Evolutionary conservation across 2,888 invertebrate genomes (phyloP).

Genomic region (Vanessa cardui): DNA sequence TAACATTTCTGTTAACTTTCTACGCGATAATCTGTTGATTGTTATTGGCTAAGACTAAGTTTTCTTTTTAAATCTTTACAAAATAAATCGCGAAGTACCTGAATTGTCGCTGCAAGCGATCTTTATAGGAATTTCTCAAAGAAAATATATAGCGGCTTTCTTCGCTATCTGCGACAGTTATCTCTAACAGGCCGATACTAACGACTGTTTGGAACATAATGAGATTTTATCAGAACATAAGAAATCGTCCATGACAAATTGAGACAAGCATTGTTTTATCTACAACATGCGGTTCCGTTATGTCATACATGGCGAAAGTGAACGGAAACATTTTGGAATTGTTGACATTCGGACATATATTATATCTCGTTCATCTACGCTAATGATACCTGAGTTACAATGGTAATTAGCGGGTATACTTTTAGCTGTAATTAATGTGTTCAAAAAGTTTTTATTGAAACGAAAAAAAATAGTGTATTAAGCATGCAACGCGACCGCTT

Average conservation of each 20-base stretch:
- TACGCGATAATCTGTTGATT: conserved; percentile 12
- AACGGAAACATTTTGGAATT: conserved; percentile 32
- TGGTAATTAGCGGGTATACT: conserved; percentile 23
- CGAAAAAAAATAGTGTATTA: too few relatives aligned
- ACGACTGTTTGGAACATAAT: conserved; percentile 39
- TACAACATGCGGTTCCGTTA: conserved; percentile 39
- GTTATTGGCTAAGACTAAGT: conserved; percentile 15
- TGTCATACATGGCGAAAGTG: conserved; percentile 40
- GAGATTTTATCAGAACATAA: conserved; percentile 48
- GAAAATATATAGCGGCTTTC: conserved; percentile 39
- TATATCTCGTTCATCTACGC: conserved; percentile 36
- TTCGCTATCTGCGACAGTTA: conserved; percentile 37
- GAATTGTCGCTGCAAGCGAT: conserved; percentile 31
- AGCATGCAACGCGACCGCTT: too few relatives aligned
- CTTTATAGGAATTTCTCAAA: conserved; percentile 33
- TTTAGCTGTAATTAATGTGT: background rate
- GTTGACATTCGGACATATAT: conserved; percentile 32
- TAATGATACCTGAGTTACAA: conserved; percentile 36
- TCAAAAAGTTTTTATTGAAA: background rate
- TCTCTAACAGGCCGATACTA: conserved; percentile 36
- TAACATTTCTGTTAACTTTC: conserved; percentile 17
- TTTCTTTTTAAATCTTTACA: conserved; percentile 13
- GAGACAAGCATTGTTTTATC: conserved; percentile 49
- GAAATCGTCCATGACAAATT: conserved; percentile 58
- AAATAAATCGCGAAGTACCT: conserved; percentile 22